Conservation (phyloP, 2,888 invertebrate genomes). For the Emmelina monodactyla region DNA sequence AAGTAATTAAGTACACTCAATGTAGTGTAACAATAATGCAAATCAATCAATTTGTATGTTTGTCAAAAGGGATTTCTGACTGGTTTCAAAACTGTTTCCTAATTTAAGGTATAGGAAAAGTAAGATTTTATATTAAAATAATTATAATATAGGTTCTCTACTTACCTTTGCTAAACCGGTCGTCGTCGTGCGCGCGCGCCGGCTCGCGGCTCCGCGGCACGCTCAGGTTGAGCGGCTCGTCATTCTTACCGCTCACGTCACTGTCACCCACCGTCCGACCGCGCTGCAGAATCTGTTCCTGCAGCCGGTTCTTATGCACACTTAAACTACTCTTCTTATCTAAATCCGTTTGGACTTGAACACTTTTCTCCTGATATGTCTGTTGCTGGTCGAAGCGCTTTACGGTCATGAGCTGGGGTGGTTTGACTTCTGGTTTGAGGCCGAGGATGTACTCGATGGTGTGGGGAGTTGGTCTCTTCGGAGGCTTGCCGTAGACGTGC, state of each 20-base stretch:
- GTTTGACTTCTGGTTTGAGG: slow-evolving; percentile 34
- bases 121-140: too few relatives aligned
- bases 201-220: slow-evolving; percentile 61
- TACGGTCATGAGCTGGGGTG: slow-evolving; percentile 42
- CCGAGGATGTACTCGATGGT: slow-evolving; percentile 89
- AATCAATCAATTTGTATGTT: too few relatives aligned
- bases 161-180: slow-evolving; percentile 41
- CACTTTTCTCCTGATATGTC: slow-evolving; percentile 30
- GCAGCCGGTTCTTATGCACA: slow-evolving; percentile 47
- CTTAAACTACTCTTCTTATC: slow-evolving; percentile 33
- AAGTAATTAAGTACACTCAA: too few relatives aligned
- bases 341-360: slow-evolving; percentile 44
- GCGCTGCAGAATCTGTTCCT: slow-evolving; percentile 49
- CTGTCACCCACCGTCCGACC: slow-evolving; percentile 44
- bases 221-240: slow-evolving; percentile 68
- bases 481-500: slow-evolving; percentile 86
- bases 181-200: slow-evolving; percentile 37
- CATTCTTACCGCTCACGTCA: slow-evolving; percentile 31
- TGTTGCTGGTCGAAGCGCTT: slow-evolving; percentile 31
- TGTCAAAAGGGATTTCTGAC: not conserved
- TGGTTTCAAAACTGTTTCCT: not conserved
- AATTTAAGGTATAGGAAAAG: not conserved
- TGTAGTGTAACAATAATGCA: too few relatives aligned
- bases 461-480: slow-evolving; percentile 84
- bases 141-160: too few relatives aligned